phyloP scores from a whole-genome alignment of 2,113 vertebrate species.

The Ceyx margarethae region DNA sequence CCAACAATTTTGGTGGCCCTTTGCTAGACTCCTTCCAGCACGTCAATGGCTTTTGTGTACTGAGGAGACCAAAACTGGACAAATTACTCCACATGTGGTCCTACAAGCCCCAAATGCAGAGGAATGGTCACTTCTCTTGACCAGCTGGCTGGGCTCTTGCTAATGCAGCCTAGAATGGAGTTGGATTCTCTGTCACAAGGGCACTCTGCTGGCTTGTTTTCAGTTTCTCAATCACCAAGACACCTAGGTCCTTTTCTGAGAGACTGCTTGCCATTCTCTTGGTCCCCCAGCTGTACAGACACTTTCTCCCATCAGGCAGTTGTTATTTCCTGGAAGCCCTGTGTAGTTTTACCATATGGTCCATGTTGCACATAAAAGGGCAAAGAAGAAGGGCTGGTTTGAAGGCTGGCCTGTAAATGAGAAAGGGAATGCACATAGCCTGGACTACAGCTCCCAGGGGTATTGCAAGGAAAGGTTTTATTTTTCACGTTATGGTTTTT shows the following conservation, averaged over 20 bases:
- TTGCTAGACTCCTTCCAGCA: not conserved
- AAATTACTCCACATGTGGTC: not conserved
- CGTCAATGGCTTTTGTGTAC: not conserved
- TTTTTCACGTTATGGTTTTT: not conserved
- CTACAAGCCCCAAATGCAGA: not conserved
- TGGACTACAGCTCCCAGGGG: not conserved
- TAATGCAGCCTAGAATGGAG: not conserved
- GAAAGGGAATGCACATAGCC: not conserved
- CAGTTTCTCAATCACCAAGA: not conserved
- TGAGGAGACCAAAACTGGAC: not conserved
- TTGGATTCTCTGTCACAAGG: not conserved
- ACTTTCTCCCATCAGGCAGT: not conserved
- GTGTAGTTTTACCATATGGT: not conserved
- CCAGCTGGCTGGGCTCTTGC: not conserved
- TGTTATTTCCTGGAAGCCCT: not conserved
- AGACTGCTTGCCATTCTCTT: not conserved
- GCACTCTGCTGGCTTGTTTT: not conserved
- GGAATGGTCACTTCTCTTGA: not conserved
- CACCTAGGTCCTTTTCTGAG: fast-evolving
- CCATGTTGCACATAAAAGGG: not conserved
- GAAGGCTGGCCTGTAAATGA: not conserved
- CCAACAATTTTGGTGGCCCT: not conserved
- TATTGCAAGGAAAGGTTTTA: not conserved
- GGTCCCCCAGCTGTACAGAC: not conserved
- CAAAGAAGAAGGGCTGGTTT: not conserved